These are phyloP conservation scores for Drosophila orena DNA, from an alignment of 1,140 invertebrate genomes.

Conservation along the genomic window DNA sequence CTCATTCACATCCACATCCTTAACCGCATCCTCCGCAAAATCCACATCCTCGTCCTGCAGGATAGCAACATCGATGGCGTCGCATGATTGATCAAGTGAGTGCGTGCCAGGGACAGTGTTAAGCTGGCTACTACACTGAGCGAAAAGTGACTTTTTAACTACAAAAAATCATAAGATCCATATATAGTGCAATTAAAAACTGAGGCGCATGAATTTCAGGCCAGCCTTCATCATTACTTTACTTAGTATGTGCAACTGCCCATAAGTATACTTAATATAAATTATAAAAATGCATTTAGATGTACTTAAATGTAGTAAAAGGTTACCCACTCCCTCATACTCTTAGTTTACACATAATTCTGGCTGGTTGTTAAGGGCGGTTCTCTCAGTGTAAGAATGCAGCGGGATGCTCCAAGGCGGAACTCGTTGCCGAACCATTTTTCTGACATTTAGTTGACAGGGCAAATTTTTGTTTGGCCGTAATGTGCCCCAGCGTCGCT, in stretches of 20 bases:
- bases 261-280: no score
- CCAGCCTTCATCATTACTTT: no score
- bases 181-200: no score
- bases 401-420: constrained; percentile 25
- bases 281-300: no score
- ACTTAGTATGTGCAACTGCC: no score
- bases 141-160: neutral
- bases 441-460: constrained; percentile 83
- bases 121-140: constrained; percentile 23
- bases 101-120: constrained; percentile 71
- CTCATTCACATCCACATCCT: constrained; percentile 10
- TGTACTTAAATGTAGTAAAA: no score
- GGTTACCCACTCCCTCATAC: no score
- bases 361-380: no score
- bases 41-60: constrained; percentile 48
- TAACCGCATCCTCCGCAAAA: constrained; percentile 1
- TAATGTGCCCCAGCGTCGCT: constrained; percentile 67
- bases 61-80: constrained; percentile 45
- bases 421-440: constrained; percentile 65
- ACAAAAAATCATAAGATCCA: no score
- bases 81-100: constrained; percentile 81
- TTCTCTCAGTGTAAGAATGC: constrained; percentile 16
- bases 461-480: constrained; percentile 81
- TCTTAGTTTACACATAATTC: no score
- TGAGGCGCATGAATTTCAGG: neutral